Evolutionary conservation across 2,888 invertebrate species (phyloP).

Genomic region (Lithophane leautieri): DNA sequence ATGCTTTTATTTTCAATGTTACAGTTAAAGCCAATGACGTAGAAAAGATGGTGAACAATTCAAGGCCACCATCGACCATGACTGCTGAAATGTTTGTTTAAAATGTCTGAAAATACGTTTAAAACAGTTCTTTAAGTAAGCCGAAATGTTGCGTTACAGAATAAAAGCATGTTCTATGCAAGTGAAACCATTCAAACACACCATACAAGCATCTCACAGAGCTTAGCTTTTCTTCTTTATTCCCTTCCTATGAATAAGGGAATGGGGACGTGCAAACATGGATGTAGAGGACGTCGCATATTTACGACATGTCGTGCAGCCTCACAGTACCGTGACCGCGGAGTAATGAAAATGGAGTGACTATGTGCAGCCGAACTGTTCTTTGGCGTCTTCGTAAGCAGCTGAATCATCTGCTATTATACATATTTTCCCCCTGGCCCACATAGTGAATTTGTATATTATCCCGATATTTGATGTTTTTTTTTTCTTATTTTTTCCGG

Average conservation of each 20-base stretch:
- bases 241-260: conserved; percentile 65
- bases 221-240: conserved; percentile 57
- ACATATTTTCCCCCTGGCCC: neutral
- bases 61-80: conserved; percentile 18
- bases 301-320: conserved; percentile 43
- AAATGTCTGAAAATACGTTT: neutral
- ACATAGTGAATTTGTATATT: neutral
- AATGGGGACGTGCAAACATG: conserved; percentile 59
- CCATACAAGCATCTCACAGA: conserved; percentile 26
- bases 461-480: neutral
- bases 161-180: conserved; percentile 7
- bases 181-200: conserved; percentile 46
- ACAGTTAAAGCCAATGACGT: conserved; percentile 22
- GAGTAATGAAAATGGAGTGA: conserved; percentile 35
- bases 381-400: neutral
- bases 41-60: conserved; percentile 4
- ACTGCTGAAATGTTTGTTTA: conserved; percentile 5
- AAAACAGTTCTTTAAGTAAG: neutral
- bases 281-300: conserved; percentile 41
- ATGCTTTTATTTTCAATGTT: conserved; percentile 38
- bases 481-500: neutral
- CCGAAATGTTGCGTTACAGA: conserved; percentile 4
- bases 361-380: neutral
- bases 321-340: conserved; percentile 8
- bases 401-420: neutral